Evolutionary conservation across 1,140 invertebrate species (phyloP).

Genomic region (Platyscapa corneri): DNA sequence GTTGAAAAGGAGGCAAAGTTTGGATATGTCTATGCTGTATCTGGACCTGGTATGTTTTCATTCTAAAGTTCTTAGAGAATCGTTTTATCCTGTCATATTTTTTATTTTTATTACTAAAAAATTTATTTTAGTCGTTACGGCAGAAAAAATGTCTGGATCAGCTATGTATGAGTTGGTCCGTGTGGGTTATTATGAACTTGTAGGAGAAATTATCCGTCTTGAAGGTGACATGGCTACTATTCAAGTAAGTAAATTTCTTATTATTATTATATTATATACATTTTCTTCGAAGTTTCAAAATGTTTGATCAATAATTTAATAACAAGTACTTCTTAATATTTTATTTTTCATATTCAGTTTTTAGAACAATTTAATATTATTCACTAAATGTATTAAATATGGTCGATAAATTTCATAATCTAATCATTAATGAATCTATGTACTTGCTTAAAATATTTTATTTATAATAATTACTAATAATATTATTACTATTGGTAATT

Average conservation of each 20-base stretch:
- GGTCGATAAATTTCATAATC: too few species aligned
- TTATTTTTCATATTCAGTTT: too few species aligned
- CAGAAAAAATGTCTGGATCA: slow-evolving; percentile 98
- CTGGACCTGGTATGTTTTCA: slow-evolving; percentile 90
- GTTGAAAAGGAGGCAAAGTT: slow-evolving; percentile 91
- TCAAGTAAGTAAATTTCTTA: slow-evolving; percentile 78
- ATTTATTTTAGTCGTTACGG: slow-evolving; percentile 91
- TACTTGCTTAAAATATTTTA: too few species aligned
- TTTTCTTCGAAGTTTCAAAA: too few species aligned
- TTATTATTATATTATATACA: neutral
- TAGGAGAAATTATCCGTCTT: slow-evolving; percentile 99
- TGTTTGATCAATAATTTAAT: too few species aligned
- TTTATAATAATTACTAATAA: neutral
- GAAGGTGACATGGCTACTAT: slow-evolving; percentile 99
- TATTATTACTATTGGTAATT: neutral
- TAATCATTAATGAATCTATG: too few species aligned
- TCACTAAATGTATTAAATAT: too few species aligned
- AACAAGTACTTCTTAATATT: too few species aligned
- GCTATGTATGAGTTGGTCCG: slow-evolving; percentile 99
- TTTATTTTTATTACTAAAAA: neutral
- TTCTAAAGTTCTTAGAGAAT: neutral
- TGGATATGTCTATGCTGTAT: slow-evolving; percentile 97
- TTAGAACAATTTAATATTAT: too few species aligned
- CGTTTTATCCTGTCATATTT: neutral
- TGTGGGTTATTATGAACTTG: slow-evolving; percentile 97